phyloP scores from a whole-genome alignment of 2,797 vertebrate genomes.

The Danio jaintianensis region DNA sequence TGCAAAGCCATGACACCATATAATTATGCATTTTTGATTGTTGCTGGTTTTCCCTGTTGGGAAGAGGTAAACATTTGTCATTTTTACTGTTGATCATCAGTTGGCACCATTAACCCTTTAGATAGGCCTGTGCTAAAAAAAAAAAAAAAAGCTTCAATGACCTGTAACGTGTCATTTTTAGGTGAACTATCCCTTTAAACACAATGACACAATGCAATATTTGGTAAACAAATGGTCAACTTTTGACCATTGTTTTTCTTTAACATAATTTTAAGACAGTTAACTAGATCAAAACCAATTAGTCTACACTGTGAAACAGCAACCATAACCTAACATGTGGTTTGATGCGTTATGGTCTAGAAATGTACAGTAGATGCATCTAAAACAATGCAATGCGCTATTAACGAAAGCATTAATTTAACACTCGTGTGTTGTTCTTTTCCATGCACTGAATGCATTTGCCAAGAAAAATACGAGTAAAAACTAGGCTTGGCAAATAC shows the following conservation, averaged over 20 bases:
- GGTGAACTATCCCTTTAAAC: too few relatives aligned
- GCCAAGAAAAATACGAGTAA: conserved; percentile 1
- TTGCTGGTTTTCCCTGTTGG: too few relatives aligned
- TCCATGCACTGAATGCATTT: neutral
- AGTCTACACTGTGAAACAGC: neutral
- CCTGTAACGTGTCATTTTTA: too few relatives aligned
- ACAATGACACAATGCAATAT: too few relatives aligned
- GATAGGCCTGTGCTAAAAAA: too few relatives aligned
- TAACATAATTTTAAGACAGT: neutral
- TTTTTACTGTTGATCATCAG: too few relatives aligned
- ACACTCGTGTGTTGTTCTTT: neutral
- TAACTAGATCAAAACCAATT: neutral
- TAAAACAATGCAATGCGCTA: neutral
- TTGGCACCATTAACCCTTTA: too few relatives aligned
- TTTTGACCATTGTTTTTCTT: neutral
- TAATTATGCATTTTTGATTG: too few relatives aligned
- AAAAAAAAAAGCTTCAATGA: too few relatives aligned
- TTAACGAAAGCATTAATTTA: neutral
- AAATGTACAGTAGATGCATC: neutral
- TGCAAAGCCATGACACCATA: too few relatives aligned
- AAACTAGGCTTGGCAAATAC: conserved; percentile 24
- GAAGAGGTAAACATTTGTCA: too few relatives aligned
- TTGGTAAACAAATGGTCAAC: too few relatives aligned
- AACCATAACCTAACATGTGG: neutral
- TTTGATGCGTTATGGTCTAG: neutral